Evolutionary conservation across 2,797 vertebrate genomes (phyloP), one percentile per base, ranked within the genome.

Genomic region (Neostethus bicornis): DNA sequence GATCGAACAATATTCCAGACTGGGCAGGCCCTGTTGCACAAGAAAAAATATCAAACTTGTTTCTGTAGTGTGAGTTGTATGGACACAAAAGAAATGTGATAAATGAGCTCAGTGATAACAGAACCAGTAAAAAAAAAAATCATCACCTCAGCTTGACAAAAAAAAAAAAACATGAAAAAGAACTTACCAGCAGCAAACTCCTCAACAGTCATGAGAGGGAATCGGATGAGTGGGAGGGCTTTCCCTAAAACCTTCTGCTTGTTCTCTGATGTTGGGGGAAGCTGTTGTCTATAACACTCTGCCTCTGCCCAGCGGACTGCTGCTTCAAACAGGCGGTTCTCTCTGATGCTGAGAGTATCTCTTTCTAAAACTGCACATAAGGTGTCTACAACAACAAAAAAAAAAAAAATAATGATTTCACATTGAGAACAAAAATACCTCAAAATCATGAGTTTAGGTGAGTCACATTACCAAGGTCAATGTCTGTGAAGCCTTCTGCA

Each of bases 161-260:
- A 20, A 26, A 17, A 2, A 23, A 5, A 0, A 9, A 44, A 23
- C 26, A 46, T 19, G 25, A 10, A 10, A 32, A 38, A 31, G 6
- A 7, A 47, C 57, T 72, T 81, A 98, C 97, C 97, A 90, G 96
- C 95, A 2, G 97, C 96, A 60, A 99, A 98, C 87, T 98, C 97
- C 83, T 99, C 97, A 5, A 99, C 96, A 20, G 96, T 99, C 97
- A 99, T 98, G 64, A 99, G 88, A 0, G 97, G 97, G 81, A 99
- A 99, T 73, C 97, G 96, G 74, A 99, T 97, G 56, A 99, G 95
- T 0, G 93, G 91, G 14, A 98, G 91, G 0, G 96, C 94, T 82
- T 96, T 96, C 58, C 96, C 96, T 75, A 99, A 91, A 41, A 94
- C 94, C 60, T 94, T 92, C 39, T 97, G 91, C 86, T 96, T 98